Evolutionary conservation across 64 coral and sea anemone species (phyloP).

Genomic region (Trachythela sp.): DNA sequence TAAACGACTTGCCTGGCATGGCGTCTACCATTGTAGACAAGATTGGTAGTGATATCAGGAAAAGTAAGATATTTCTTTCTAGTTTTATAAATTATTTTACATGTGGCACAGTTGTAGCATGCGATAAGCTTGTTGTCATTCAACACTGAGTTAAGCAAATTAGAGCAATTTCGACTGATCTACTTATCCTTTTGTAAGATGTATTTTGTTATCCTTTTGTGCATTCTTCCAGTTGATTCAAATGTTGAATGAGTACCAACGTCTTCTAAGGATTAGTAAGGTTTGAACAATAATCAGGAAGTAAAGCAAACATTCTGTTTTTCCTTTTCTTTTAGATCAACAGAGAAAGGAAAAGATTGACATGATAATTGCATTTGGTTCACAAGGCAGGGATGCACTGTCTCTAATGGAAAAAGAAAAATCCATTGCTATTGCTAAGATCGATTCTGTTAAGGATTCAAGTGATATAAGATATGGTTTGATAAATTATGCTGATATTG

Average conservation of each 20-base stretch:
- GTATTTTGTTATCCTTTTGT: not conserved
- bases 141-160: too few relatives aligned
- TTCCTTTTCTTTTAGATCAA: not conserved
- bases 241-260: too few relatives aligned
- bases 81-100: not conserved
- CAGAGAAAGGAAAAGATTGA: constrained; percentile 1
- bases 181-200: too few relatives aligned
- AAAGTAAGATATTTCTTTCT: not conserved
- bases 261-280: not conserved
- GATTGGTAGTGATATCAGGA: not conserved
- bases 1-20: not conserved
- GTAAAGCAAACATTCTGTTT: not conserved
- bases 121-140: too few relatives aligned
- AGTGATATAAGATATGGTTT: not conserved
- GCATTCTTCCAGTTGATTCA: not conserved
- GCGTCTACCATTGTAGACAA: not conserved
- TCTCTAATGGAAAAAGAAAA: constrained; percentile 3
- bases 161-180: too few relatives aligned
- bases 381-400: not conserved
- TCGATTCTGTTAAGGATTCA: not conserved
- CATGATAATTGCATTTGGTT: not conserved
- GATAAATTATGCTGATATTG: constrained; percentile 4
- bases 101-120: too few relatives aligned
- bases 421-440: not conserved
- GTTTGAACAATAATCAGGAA: not conserved